Base-by-base conservation (phyloP, 2,113 vertebrate species). In the Ameiurus melas region DNA sequence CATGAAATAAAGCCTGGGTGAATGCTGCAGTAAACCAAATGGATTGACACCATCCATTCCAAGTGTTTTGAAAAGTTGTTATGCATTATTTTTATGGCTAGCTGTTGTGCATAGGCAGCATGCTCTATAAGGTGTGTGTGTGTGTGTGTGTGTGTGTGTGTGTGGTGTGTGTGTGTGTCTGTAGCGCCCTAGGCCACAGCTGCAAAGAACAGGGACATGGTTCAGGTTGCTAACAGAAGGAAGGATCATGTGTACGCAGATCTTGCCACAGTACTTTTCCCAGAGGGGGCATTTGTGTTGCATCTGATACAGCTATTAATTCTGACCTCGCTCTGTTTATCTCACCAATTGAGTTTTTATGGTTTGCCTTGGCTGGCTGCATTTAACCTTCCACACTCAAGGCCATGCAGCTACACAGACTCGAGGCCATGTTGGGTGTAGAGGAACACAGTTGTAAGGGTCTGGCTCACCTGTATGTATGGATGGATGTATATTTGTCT, bases 281-380 rank as follows among this genome's bases (percentile, higher is more conserved):
- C 87, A 12, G 19, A 22, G 88, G 90, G 89, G 62, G 51, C 62
- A 84, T 91, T 89, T 57, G 9, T 60, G 27, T 88, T 55, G 79
- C 91, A 92, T 92, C 92, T 93, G 92, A 93, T 90, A 91, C 90
- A 92, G 88, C 79, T 83, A 93, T 92, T 93, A 92, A 86, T 82
- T 86, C 84, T 51, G 68, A 87, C 89, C 86, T 78, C 25, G 33
- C 87, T 90, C 83, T 90, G 88, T 92, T 89, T 92, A 88, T 91
- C 89, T 92, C 86, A 91, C 91, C 89, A 87, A 90, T 91, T 92
- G 89, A 89, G 85, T 92, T 91, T 84, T 91, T 89, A 91, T 85
- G 89, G 92, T 86, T 92, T 90, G 88, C 86, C 91, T 91, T 90
- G 92, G 90, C 90, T 39, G 78, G 84, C 75, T 57, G 22, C 57